These are phyloP conservation scores for Harpalus rubripes DNA, from an alignment of 2,888 invertebrate genomes.

Conservation along the genomic window DNA sequence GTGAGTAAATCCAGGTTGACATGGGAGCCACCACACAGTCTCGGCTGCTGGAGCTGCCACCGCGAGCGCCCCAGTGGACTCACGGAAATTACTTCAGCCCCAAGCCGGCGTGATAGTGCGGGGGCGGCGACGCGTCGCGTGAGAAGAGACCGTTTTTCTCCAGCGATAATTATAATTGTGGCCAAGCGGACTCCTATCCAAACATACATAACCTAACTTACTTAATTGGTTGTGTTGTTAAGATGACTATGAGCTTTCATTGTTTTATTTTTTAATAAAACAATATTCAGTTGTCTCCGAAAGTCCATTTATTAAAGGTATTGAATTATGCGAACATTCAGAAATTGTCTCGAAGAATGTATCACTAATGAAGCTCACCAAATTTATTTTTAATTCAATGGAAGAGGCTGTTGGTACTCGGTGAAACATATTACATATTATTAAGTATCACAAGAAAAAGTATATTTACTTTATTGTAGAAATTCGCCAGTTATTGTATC, in stretches of 20 bases:
- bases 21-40: slow-evolving; percentile 21
- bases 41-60: not conserved
- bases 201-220: slow-evolving; percentile 36
- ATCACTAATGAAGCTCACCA: too few relatives aligned
- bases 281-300: too few relatives aligned
- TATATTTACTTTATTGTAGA: too few relatives aligned
- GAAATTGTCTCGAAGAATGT: too few relatives aligned
- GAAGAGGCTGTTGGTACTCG: too few relatives aligned
- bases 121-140: slow-evolving; percentile 16
- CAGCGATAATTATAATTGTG: slow-evolving; percentile 38
- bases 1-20: slow-evolving; percentile 56
- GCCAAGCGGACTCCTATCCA: slow-evolving; percentile 15
- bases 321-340: too few relatives aligned
- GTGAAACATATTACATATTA: too few relatives aligned
- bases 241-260: slow-evolving; percentile 19
- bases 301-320: too few relatives aligned
- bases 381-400: too few relatives aligned
- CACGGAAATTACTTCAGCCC: slow-evolving; percentile 62
- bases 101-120: slow-evolving; percentile 10
- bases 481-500: too few relatives aligned
- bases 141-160: slow-evolving; percentile 34
- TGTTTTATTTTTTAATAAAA: not conserved
- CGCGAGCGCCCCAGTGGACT: slow-evolving; percentile 21
- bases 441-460: too few relatives aligned
- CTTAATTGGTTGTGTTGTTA: slow-evolving; percentile 9